Percentiles rank a stretch among this genome's conserved stretches.
These are phyloP conservation scores for Phenganax marumi DNA, from an alignment of 92 coral and sea anemone genomes.

Conservation along the genomic window DNA sequence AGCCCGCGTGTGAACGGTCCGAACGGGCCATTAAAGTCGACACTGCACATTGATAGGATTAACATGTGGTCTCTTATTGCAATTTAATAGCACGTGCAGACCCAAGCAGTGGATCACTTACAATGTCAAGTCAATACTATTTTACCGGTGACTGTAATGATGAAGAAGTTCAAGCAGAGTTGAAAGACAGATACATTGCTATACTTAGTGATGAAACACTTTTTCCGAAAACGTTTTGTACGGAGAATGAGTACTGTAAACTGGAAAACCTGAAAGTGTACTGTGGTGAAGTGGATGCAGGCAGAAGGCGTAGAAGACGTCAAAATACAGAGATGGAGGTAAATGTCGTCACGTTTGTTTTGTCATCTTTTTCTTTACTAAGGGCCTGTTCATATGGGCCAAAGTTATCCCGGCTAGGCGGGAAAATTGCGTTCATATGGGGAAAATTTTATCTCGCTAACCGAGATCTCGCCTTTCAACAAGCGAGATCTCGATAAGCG, in stretches of 20 bases:
- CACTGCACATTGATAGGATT: background rate
- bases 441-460: too few relatives aligned
- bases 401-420: too few relatives aligned
- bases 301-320: slow-evolving; percentile 71
- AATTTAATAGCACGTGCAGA: slow-evolving; percentile 65
- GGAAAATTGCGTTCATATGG: too few relatives aligned
- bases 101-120: slow-evolving; percentile 62
- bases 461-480: too few relatives aligned
- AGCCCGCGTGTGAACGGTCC: background rate
- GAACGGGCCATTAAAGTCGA: background rate
- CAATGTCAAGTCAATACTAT: slow-evolving; percentile 53
- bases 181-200: slow-evolving; percentile 65
- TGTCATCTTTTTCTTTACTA: slow-evolving; percentile 8
- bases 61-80: background rate
- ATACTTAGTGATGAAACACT: slow-evolving; percentile 29
- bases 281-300: slow-evolving; percentile 69
- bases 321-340: slow-evolving; percentile 70
- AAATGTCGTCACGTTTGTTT: background rate
- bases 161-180: slow-evolving; percentile 67
- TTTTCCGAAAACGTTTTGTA: slow-evolving; percentile 34
- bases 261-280: slow-evolving; percentile 73
- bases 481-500: too few relatives aligned
- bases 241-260: slow-evolving; percentile 55
- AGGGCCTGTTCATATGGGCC: too few relatives aligned
- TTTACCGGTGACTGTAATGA: slow-evolving; percentile 82